phyloP scores from a whole-genome alignment of 2,888 invertebrate genomes.

The Dione vanillae region DNA sequence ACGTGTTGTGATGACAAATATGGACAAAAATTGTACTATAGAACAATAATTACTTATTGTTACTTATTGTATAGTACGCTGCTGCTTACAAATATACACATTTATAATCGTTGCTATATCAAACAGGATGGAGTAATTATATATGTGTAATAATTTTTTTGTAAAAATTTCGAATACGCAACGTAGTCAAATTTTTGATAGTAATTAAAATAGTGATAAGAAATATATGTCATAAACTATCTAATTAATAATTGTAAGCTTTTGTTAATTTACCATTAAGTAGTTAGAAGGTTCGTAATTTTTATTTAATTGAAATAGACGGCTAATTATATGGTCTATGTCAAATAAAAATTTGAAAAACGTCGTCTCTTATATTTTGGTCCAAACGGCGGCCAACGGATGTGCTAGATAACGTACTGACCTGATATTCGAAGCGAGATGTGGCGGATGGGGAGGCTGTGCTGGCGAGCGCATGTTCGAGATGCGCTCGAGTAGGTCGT shows the following conservation, averaged over 20 bases:
- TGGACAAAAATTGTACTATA: conserved; percentile 35
- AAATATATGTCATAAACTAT: not conserved
- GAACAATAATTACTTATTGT: conserved; percentile 35
- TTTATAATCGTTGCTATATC: not conserved
- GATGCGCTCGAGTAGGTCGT: conserved; percentile 95
- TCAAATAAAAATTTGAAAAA: not conserved
- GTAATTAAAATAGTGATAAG: not conserved
- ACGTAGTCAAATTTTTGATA: not conserved
- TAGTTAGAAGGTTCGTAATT: not conserved
- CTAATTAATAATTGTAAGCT: not conserved
- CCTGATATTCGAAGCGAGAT: conserved; percentile 78
- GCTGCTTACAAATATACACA: not conserved
- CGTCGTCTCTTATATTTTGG: conserved; percentile 3
- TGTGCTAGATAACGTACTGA: conserved; percentile 48
- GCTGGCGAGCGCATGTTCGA: conserved; percentile 94
- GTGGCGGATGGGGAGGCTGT: conserved; percentile 81
- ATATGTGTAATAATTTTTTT: not conserved
- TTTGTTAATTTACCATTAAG: not conserved
- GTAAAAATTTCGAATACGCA: no score
- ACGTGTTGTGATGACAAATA: conserved; percentile 44
- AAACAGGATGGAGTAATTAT: not conserved
- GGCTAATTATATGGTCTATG: no score
- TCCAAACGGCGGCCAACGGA: conserved; percentile 28
- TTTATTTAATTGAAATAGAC: not conserved
- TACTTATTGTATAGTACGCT: conserved; percentile 6